Conservation (phyloP, 1,140 invertebrate species). For the Apis florea region DNA sequence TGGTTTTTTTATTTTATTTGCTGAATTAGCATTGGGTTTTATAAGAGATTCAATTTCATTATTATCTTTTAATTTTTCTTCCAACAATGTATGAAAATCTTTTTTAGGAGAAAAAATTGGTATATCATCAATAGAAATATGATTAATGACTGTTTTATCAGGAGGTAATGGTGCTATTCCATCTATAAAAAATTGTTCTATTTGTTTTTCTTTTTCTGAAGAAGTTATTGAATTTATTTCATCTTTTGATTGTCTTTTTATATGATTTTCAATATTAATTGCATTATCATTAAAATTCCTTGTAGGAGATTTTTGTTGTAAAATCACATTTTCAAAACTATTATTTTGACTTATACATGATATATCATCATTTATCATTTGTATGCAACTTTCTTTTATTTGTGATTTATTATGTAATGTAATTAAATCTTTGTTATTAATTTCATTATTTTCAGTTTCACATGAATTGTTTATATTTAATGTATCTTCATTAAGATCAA, state of each 20-base stretch:
- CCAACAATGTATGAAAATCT: slow-evolving; percentile 76
- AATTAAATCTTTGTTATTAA: background rate
- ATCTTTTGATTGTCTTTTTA: slow-evolving; percentile 4
- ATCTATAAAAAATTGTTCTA: slow-evolving; percentile 55
- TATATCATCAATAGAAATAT: slow-evolving; percentile 72
- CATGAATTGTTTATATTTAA: background rate
- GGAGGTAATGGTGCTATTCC: slow-evolving; percentile 55
- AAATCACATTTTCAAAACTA: slow-evolving; percentile 2
- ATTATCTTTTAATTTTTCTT: slow-evolving; percentile 74
- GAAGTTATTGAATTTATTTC: slow-evolving; percentile 20
- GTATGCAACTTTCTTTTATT: background rate
- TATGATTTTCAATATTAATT: slow-evolving; percentile 17
- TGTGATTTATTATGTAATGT: background rate
- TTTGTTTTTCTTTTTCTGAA: slow-evolving; percentile 22
- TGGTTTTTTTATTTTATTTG: slow-evolving; percentile 66
- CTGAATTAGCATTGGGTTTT: slow-evolving; percentile 21
- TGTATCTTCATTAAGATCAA: slow-evolving; percentile 23
- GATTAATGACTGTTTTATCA: slow-evolving; percentile 39
- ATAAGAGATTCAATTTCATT: slow-evolving; percentile 37
- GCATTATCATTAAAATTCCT: background rate
- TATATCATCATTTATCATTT: slow-evolving; percentile 9
- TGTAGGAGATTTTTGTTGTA: background rate
- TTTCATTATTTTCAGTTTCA: background rate
- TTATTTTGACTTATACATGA: background rate
- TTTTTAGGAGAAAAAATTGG: slow-evolving; percentile 76